Evolutionary conservation across 2,797 vertebrate genomes (phyloP), one percentile per base, ranked within the genome.

Genomic region (Gorsachius magnificus): DNA sequence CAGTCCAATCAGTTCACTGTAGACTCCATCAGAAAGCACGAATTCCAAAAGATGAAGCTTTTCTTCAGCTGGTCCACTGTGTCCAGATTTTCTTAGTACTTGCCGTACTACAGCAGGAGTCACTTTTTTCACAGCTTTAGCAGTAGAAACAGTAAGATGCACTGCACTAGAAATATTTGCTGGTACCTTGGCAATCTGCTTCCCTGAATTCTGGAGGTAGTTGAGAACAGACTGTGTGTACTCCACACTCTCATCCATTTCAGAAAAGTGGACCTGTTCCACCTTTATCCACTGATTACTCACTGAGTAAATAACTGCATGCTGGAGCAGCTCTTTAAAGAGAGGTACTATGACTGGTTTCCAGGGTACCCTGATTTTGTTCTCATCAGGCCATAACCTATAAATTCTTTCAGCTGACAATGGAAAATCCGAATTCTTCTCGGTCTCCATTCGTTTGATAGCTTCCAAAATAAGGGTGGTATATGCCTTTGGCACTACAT

Each of bases 191-290:
- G 98, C 99, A 91, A 99, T 98, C 90, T 99, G 98, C 96, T 98
- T 98, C 97, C 99, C 99, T 98, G 99, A 98, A 98, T 98, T 98
- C 98, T 99, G 98, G 97, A 99, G 99, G 98, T 99, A 99, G 98
- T 97, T 98, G 95, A 99, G 98, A 94, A 99, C 98, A 10, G 98
- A 98, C 61, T 98, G 96, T 64, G 98, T 98, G 92, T 98, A 98
- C 60, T 98, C 98, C 90, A 98, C 91, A 14, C 97, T 97, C 35
- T 97, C 97, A 87, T 99, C 98, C 46, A 99, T 97, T 96, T 99
- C 99, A 65, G 99, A 99, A 97, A 99, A 99, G 88, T 98, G 98
- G 9, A 98, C 98, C 90, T 99, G 98, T 61, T 99, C 99, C 93
- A 98, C 97, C 51, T 97, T 97, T 84, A 99, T 98, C 99, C 99